Conservation (phyloP, 2,113 vertebrate genomes). For the Ivindomyrus marchei region DNA sequence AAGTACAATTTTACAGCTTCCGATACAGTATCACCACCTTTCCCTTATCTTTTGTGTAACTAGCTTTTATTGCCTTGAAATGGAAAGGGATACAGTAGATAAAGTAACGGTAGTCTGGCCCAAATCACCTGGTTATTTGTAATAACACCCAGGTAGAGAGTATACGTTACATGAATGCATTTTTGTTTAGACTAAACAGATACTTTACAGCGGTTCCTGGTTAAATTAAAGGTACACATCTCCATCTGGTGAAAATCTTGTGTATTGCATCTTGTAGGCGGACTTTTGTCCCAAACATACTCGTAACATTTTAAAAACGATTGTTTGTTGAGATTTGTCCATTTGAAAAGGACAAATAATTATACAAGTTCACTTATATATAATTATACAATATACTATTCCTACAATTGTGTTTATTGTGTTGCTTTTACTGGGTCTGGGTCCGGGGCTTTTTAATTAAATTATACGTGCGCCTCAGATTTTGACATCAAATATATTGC, state of each 20-base stretch:
- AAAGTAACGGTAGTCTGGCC: neutral
- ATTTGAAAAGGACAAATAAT: neutral
- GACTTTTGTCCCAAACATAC: neutral
- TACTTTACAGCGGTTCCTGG: neutral
- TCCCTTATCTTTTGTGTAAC: neutral
- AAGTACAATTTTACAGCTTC: neutral
- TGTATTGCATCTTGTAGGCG: neutral
- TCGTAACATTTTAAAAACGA: neutral
- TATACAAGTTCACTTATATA: neutral
- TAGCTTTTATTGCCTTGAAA: neutral
- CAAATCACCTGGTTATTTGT: neutral
- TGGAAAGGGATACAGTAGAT: neutral
- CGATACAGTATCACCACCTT: neutral
- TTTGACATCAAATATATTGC: neutral
- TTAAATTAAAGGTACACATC: neutral
- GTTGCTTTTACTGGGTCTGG: neutral
- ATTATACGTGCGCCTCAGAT: too few species aligned
- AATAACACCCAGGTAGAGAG: neutral
- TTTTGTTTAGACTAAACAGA: neutral
- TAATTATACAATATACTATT: neutral
- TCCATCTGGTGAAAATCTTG: slow-evolving; percentile 1
- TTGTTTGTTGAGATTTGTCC: neutral
- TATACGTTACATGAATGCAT: neutral
- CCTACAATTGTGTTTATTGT: neutral
- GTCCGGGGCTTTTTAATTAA: neutral